These are phyloP conservation scores for Ceratina japonica DNA, from an alignment of 1,140 invertebrate genomes.

Conservation along the genomic window DNA sequence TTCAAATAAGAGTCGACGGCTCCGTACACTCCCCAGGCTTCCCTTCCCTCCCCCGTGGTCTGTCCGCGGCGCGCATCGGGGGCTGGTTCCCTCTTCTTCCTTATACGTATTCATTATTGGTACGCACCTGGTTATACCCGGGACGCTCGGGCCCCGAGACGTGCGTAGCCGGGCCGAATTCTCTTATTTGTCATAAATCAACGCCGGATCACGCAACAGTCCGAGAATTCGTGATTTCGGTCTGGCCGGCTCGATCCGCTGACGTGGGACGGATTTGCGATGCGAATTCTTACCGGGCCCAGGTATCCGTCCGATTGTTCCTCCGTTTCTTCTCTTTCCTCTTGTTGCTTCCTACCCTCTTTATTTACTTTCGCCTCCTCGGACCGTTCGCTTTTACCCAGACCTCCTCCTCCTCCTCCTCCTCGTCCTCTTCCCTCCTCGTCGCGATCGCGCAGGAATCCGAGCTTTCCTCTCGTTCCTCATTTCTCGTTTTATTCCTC, in stretches of 20 bases:
- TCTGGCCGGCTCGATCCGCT: slow-evolving; percentile 9
- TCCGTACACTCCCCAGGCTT: slow-evolving; percentile 49
- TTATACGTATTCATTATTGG: slow-evolving; percentile 78
- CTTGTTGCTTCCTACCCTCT: background rate
- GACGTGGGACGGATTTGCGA: slow-evolving; percentile 53
- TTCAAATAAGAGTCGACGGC: slow-evolving; percentile 75
- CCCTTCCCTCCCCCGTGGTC: slow-evolving; percentile 13
- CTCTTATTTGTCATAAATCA: slow-evolving; percentile 77
- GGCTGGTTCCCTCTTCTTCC: slow-evolving; percentile 63
- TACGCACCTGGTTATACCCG: slow-evolving; percentile 69
- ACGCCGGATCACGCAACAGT: slow-evolving; percentile 65
- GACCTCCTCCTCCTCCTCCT: background rate
- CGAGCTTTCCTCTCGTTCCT: background rate
- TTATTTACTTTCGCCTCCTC: background rate
- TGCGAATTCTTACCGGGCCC: slow-evolving; percentile 45
- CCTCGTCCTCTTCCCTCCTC: background rate
- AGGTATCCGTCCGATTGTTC: slow-evolving; percentile 49
- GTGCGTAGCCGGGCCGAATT: slow-evolving; percentile 66
- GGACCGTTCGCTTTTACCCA: background rate
- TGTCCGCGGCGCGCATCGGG: background rate
- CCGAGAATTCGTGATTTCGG: slow-evolving; percentile 61
- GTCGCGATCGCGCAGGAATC: slow-evolving; percentile 30
- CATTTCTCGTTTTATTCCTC: background rate
- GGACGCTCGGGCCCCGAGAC: slow-evolving; percentile 39
- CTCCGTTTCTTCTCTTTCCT: background rate